Base-by-base conservation (phyloP, 2,113 vertebrate species). In the Thalassarche chlororhynchos region DNA sequence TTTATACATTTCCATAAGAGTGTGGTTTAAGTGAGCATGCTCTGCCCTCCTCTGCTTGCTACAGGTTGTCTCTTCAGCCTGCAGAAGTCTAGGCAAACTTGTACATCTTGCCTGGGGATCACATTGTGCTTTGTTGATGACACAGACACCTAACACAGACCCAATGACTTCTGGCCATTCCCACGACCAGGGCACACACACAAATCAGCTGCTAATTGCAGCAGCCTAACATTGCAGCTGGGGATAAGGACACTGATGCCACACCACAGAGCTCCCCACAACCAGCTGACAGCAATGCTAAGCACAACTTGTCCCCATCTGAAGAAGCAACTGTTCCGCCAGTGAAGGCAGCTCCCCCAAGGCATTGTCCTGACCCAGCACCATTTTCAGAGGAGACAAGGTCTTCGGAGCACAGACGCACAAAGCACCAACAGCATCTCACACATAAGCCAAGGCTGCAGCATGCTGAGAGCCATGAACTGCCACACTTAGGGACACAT, bases 21-120 rank as follows among this genome's bases (percentile, higher is more conserved):
- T 0, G 5, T 19, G 38, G 65, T 80, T 86, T 91, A 60, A 89
- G 80, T 29, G 71, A 93, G 54, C 16, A 19, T 1, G 23, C 65
- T 91, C 90, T 87, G 90, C 90, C 77, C 80, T 91, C 84, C 87
- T 94, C 87, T 83, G 87, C 79, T 83, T 64, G 61, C 76, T 83
- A 46, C 62, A 84, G 52, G 71, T 54, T 91, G 83, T 62, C 71
- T 86, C 76, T 52, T 36, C 29, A 46, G 78, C 42, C 17, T 51
- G 29, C 54, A 52, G 25, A 83, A 65, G 20, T 17, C 55, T 15
- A 57, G 65, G 34, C n/a, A 69, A 57, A 61, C 36, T 26, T 5
- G 0, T 7, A 26, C 21, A 10, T 21, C 74, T 40, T 23, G 14
- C 47, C 42, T 16, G 29, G 72, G 47, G 52, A 54, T 34, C 31